Conservation (phyloP, 2,888 invertebrate genomes). For the Cheilosia vernalis region DNA sequence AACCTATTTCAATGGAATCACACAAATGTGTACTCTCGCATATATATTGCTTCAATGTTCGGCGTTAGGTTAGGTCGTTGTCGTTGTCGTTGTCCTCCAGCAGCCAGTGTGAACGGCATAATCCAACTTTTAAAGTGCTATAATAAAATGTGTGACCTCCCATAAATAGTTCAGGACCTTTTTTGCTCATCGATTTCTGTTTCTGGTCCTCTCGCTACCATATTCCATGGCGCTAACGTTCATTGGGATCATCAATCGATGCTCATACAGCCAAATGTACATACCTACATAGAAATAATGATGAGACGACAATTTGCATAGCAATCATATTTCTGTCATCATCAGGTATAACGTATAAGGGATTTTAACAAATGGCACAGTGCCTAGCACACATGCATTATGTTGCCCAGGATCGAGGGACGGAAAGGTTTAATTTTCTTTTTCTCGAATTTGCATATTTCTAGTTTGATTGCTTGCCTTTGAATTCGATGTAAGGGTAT, state of each 20-base stretch:
- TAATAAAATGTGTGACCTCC: constrained; percentile 73
- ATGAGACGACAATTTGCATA: constrained; percentile 71
- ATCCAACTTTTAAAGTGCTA: constrained; percentile 68
- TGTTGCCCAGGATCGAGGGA: constrained; percentile 2
- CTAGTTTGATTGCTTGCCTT: constrained; percentile 46
- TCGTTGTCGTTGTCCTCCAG: too few relatives aligned
- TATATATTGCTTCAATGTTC: too few relatives aligned
- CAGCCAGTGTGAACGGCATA: constrained; percentile 18
- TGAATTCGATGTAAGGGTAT: constrained; percentile 35
- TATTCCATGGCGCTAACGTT: constrained; percentile 5
- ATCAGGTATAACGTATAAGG: constrained; percentile 69
- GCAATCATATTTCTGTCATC: constrained; percentile 75
- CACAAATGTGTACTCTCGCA: too few relatives aligned
- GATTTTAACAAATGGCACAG: constrained; percentile 66
- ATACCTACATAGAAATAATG: constrained; percentile 50
- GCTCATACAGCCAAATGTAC: neutral
- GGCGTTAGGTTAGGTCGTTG: too few relatives aligned
- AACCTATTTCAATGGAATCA: too few relatives aligned
- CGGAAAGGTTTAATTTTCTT: neutral
- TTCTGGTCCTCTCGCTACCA: constrained; percentile 21
- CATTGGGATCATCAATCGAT: too few relatives aligned
- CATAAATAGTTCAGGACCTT: constrained; percentile 73
- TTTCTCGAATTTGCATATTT: constrained; percentile 21
- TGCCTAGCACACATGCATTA: constrained; percentile 54
- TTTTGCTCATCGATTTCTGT: constrained; percentile 41